phyloP scores from a whole-genome alignment of 1,140 invertebrate genomes.

The Drosophila ambigua region DNA sequence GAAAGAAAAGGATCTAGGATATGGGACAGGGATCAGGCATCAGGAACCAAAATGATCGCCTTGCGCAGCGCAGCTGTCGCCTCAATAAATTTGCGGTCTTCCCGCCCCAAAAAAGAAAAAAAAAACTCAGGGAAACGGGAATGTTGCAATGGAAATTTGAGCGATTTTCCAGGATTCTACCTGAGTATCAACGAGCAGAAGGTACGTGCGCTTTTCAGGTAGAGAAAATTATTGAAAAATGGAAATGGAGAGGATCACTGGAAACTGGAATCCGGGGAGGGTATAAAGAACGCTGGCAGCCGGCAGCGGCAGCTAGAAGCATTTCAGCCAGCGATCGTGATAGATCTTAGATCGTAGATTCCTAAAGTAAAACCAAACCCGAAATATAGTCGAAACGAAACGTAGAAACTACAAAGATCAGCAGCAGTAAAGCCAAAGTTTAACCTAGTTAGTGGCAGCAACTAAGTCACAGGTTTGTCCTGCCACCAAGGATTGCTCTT shows the following conservation, averaged over 20 bases:
- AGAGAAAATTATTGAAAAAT: slow-evolving; percentile 31
- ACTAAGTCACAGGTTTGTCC: slow-evolving; percentile 56
- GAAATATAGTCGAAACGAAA: neutral
- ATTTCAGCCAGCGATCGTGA: slow-evolving; percentile 66
- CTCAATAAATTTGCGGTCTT: slow-evolving; percentile 80
- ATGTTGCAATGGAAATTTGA: slow-evolving; percentile 42
- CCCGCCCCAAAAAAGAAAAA: slow-evolving; percentile 69
- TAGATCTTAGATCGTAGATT: slow-evolving; percentile 78
- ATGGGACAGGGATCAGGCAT: slow-evolving; percentile 23
- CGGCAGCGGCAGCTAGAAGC: slow-evolving; percentile 59
- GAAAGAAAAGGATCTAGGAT: slow-evolving; percentile 16
- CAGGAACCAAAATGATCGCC: slow-evolving; percentile 1
- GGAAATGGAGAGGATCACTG: neutral
- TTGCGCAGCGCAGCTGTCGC: slow-evolving; percentile 32
- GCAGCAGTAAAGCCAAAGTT: slow-evolving; percentile 40
- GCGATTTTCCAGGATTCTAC: slow-evolving; percentile 61
- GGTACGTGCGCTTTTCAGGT: slow-evolving; percentile 64
- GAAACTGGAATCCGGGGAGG: neutral
- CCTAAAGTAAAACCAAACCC: slow-evolving; percentile 14
- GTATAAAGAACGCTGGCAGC: slow-evolving; percentile 44
- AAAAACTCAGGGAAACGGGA: slow-evolving; percentile 39
- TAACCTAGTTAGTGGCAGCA: slow-evolving; percentile 59
- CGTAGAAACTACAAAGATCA: no score
- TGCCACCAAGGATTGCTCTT: neutral
- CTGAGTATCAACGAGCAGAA: slow-evolving; percentile 30